Conservation (phyloP, 2,797 vertebrate species). For the Lemur catta region DNA sequence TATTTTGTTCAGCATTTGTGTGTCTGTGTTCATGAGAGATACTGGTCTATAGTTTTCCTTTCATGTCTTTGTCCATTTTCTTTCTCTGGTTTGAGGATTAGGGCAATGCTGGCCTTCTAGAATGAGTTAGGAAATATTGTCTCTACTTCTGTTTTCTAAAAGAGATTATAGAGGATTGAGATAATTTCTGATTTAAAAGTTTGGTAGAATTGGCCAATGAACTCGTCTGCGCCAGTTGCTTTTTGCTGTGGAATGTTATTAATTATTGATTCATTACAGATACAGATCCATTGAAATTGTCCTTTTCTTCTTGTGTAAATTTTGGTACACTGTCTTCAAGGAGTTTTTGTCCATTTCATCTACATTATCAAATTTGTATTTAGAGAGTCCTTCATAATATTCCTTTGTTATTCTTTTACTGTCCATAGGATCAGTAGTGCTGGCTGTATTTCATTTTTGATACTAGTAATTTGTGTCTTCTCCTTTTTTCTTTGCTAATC, state of each 20-base stretch:
- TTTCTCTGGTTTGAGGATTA: constrained; percentile 18
- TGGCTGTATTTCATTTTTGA: background rate
- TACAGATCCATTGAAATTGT: background rate
- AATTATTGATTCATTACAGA: background rate
- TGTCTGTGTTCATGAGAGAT: background rate
- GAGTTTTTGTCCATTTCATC: background rate
- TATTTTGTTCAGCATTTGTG: constrained; percentile 3
- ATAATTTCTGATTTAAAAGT: background rate
- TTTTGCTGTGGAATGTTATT: background rate
- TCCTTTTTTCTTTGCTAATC: background rate
- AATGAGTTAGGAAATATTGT: background rate
- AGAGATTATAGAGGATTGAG: background rate
- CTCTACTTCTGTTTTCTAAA: background rate
- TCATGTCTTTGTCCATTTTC: background rate
- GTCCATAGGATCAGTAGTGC: background rate
- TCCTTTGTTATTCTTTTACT: background rate
- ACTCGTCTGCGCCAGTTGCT: background rate
- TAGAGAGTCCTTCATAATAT: background rate
- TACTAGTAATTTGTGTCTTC: background rate
- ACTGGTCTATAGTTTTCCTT: background rate
- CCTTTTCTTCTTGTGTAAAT: background rate
- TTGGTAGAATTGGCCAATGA: background rate
- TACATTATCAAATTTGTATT: background rate
- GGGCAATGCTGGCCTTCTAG: background rate
- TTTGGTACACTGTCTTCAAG: background rate